A percentile compares a stretch with the other conserved stretches of the same genome.
phyloP scores from a whole-genome alignment of 2,797 vertebrate species.

The Eulemur albifrons region DNA sequence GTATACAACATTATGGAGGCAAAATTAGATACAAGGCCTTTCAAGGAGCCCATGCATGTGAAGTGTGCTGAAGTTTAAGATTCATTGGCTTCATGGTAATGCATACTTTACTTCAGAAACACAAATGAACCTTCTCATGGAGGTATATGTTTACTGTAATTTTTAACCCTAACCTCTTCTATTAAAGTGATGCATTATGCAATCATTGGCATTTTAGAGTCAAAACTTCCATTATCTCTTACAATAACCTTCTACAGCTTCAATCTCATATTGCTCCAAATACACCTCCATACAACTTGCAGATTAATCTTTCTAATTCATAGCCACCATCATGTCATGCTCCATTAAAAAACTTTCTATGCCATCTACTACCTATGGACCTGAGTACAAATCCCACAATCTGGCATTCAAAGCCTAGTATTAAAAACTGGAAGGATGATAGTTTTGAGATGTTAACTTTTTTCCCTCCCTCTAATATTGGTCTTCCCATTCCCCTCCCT shows the following conservation, averaged over 20 bases:
- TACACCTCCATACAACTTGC: neutral
- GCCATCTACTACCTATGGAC: neutral
- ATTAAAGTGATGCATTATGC: neutral
- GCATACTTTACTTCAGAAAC: neutral
- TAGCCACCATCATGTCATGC: neutral
- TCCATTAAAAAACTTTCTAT: neutral
- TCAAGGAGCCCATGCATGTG: neutral
- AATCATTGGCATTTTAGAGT: neutral
- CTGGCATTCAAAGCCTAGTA: neutral
- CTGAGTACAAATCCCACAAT: neutral
- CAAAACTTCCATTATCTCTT: constrained; percentile 9
- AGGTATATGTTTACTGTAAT: neutral
- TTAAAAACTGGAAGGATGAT: neutral
- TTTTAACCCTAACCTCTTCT: neutral
- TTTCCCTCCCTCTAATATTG: neutral
- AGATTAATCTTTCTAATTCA: neutral
- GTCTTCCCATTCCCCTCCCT: neutral
- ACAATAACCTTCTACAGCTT: neutral
- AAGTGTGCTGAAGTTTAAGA: neutral
- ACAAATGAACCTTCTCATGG: neutral
- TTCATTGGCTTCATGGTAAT: neutral
- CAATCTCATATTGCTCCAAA: neutral
- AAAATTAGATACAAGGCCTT: neutral
- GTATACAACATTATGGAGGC: neutral
- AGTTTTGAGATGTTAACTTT: neutral